Evolutionary conservation across 2,113 vertebrate genomes (phyloP).

Genomic region (Cettia cetti): DNA sequence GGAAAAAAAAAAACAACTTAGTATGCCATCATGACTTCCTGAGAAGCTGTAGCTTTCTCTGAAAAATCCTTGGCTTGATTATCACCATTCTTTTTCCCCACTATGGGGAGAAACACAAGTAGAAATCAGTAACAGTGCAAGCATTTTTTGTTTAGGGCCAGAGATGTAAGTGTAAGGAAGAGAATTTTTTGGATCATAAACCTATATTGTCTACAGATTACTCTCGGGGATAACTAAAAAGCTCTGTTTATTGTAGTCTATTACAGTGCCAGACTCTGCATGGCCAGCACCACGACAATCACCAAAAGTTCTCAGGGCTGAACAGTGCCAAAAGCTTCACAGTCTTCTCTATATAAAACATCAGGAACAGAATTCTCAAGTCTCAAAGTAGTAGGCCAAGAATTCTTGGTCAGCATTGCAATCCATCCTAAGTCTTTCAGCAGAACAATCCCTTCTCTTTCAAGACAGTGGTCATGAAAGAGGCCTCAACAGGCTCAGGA

Average conservation of each 20-base stretch:
- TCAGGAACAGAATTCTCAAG: neutral
- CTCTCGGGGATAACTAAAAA: neutral
- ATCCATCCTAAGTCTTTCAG: neutral
- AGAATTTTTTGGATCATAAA: neutral
- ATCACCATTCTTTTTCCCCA: neutral
- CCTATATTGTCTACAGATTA: neutral
- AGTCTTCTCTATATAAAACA: neutral
- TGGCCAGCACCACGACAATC: neutral
- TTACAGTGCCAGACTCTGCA: neutral
- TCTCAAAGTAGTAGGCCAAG: neutral
- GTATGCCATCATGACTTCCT: neutral
- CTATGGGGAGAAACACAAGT: neutral
- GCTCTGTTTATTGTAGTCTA: neutral
- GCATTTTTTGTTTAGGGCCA: neutral
- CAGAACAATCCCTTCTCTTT: neutral
- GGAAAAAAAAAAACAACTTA: neutral
- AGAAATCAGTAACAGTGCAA: neutral
- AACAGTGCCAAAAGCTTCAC: neutral
- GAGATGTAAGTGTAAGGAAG: neutral
- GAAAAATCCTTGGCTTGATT: neutral
- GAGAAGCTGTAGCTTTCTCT: neutral
- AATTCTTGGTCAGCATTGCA: neutral
- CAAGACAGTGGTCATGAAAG: neutral
- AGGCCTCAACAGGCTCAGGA: neutral
- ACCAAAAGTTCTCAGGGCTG: neutral